A percentile compares a stretch with the other conserved stretches of the same genome.
Evolutionary conservation across 2,113 vertebrate genomes (phyloP).

Genomic region (Odontesthes bonariensis): DNA sequence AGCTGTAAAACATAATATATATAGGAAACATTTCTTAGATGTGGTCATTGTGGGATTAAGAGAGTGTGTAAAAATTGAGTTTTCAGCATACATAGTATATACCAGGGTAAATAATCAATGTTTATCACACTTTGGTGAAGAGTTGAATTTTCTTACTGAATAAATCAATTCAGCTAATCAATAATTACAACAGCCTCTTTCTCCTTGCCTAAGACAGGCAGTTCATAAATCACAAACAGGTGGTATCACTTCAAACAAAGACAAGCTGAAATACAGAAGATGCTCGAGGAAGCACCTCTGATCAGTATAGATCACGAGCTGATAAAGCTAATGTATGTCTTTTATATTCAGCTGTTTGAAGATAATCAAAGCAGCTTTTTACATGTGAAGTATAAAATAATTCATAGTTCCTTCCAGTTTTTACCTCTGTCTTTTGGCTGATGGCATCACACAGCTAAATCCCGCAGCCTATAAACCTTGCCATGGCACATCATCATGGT

Average conservation of each 20-base stretch:
- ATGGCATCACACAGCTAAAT: constrained; percentile 61
- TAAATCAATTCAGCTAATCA: constrained; percentile 40
- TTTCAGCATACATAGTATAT: not conserved
- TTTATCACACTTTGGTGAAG: constrained; percentile 15
- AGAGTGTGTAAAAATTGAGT: constrained; percentile 9
- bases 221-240: constrained; percentile 35
- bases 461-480: constrained; percentile 61
- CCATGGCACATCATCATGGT: constrained; percentile 71
- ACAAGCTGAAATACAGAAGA: constrained; percentile 28
- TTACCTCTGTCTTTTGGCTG: constrained; percentile 54
- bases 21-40: constrained; percentile 27
- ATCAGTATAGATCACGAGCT: constrained; percentile 52
- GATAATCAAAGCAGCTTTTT: constrained; percentile 74
- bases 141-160: constrained; percentile 31
- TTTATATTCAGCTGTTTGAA: constrained; percentile 54
- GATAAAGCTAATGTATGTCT: constrained; percentile 67
- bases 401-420: constrained; percentile 32
- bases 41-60: constrained; percentile 6
- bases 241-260: constrained; percentile 30
- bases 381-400: constrained; percentile 54
- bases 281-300: constrained; percentile 26
- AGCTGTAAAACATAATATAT: constrained; percentile 14
- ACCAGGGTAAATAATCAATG: constrained; percentile 23
- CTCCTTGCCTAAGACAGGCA: constrained; percentile 23
- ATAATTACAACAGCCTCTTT: constrained; percentile 36